Conservation (phyloP, 2,888 invertebrate genomes). For the Trichacis sp. region DNA sequence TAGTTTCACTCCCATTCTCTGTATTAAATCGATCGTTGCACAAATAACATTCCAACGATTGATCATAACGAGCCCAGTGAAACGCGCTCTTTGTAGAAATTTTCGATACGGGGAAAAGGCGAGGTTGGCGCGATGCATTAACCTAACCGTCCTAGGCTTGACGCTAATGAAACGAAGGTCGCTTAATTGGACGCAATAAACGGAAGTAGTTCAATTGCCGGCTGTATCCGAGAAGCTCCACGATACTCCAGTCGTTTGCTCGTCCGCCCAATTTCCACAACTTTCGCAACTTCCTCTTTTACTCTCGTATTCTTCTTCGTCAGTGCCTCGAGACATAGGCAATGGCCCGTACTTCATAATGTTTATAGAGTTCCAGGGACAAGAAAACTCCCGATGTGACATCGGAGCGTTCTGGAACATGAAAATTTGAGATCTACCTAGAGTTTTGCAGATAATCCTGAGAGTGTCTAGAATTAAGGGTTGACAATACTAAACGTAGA, state of each 20-base stretch:
- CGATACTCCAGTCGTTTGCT: conserved; percentile 17
- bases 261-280: conserved; percentile 12
- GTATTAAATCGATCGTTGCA: too few species aligned
- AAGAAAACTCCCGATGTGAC: too few species aligned
- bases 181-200: conserved; percentile 67
- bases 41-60: too few species aligned
- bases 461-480: too few species aligned
- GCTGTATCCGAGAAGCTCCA: conserved; percentile 42
- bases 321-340: conserved; percentile 25
- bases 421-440: too few species aligned
- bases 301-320: conserved; percentile 20
- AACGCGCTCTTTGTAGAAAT: conserved; percentile 10
- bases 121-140: conserved; percentile 51
- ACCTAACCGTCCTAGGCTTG: conserved; percentile 50
- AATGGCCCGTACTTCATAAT: too few species aligned
- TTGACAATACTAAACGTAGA: too few species aligned
- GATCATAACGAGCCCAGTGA: too few species aligned
- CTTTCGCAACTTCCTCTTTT: conserved; percentile 17
- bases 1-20: too few species aligned
- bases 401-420: too few species aligned
- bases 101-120: conserved; percentile 20
- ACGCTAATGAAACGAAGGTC: conserved; percentile 65
- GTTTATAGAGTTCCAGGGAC: too few species aligned
- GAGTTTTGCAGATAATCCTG: too few species aligned
- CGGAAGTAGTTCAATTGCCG: conserved; percentile 64